phyloP scores from a whole-genome alignment of 1,140 invertebrate species.

The Samia ricini region DNA sequence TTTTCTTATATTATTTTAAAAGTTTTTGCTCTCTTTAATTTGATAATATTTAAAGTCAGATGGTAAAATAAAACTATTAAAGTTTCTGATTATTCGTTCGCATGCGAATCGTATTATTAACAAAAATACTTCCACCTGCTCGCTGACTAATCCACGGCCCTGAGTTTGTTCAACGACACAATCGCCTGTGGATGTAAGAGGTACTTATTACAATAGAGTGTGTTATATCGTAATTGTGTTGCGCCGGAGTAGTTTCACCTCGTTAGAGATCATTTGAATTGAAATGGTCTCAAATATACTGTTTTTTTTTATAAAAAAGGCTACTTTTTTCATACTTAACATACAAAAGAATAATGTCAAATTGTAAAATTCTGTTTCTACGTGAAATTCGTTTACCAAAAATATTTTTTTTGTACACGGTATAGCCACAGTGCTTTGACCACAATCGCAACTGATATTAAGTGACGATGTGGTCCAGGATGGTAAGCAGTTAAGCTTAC shows the following conservation, averaged over 20 bases:
- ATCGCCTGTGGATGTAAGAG: conserved; percentile 9
- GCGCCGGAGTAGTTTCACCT: conserved; percentile 5
- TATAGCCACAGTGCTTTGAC: too few relatives aligned
- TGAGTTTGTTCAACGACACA: conserved; percentile 19
- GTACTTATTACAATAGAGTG: conserved; percentile 5
- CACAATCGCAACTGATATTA: too few relatives aligned
- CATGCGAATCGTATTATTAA: background rate
- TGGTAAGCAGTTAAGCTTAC: too few relatives aligned
- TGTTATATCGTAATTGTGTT: conserved; percentile 5
- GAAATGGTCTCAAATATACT: too few relatives aligned
- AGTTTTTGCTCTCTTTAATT: background rate
- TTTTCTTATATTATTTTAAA: too few relatives aligned
- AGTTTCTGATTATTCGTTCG: background rate
- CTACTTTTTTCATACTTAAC: too few relatives aligned
- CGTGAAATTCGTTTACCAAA: too few relatives aligned
- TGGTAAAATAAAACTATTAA: background rate
- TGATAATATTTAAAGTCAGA: background rate
- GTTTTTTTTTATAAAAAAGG: too few relatives aligned
- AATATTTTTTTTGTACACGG: too few relatives aligned
- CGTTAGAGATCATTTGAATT: background rate
- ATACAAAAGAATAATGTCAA: too few relatives aligned
- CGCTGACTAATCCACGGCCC: conserved; percentile 16
- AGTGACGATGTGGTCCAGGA: too few relatives aligned
- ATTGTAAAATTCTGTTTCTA: too few relatives aligned
- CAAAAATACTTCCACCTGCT: conserved; percentile 7